These are phyloP conservation scores for Sorex fumeus DNA, from an alignment of 2,113 vertebrate species.

Conservation along the genomic window DNA sequence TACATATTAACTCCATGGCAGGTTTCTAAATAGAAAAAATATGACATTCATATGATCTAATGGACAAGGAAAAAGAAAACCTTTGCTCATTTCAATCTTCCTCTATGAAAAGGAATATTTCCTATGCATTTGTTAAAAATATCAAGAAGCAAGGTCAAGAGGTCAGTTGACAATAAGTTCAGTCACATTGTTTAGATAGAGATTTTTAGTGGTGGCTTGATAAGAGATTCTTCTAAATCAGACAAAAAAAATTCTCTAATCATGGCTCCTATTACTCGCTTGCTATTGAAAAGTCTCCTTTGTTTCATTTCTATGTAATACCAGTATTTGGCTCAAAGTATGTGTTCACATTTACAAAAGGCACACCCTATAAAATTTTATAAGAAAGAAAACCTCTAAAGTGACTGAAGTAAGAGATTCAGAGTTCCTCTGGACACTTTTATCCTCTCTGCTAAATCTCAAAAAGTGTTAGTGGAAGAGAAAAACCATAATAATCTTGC, in stretches of 20 bases:
- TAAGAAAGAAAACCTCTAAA: neutral
- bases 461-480: neutral
- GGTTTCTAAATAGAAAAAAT: constrained; percentile 75
- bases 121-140: constrained; percentile 30
- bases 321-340: constrained; percentile 12
- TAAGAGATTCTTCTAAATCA: constrained; percentile 58
- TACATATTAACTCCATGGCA: constrained; percentile 67
- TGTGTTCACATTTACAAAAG: neutral
- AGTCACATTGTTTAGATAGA: constrained; percentile 41
- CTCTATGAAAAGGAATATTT: constrained; percentile 21
- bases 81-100: neutral
- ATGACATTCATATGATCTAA: constrained; percentile 62
- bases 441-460: neutral
- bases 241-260: constrained; percentile 50
- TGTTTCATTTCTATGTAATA: constrained; percentile 27
- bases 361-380: neutral
- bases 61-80: constrained; percentile 37
- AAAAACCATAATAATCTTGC: neutral
- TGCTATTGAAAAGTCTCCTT: neutral
- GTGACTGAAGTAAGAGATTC: neutral
- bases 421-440: neutral
- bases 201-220: constrained; percentile 62
- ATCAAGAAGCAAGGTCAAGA: constrained; percentile 4
- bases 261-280: constrained; percentile 47
- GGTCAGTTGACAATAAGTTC: constrained; percentile 58